Percentiles rank a stretch among this genome's conserved stretches.
Conservation (phyloP, 2,888 invertebrate genomes). For the Hedychridium roseum region DNA sequence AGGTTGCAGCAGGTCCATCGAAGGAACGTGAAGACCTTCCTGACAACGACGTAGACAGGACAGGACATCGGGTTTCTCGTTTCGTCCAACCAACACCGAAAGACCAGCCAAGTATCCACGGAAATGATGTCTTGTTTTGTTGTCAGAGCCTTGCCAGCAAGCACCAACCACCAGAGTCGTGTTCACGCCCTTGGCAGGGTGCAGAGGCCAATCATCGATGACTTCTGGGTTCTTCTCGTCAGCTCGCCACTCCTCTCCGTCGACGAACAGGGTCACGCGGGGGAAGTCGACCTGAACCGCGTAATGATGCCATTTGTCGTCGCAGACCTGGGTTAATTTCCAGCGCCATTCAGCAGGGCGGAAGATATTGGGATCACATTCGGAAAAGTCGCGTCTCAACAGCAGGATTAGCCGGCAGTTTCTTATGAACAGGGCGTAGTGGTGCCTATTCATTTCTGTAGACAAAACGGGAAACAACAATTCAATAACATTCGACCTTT, state of each 20-base stretch:
- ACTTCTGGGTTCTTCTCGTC: conserved; percentile 90
- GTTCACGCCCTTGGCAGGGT: conserved; percentile 92
- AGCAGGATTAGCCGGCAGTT: conserved; percentile 96
- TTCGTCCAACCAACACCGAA: conserved; percentile 78
- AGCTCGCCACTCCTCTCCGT: conserved; percentile 77
- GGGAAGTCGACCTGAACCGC: conserved; percentile 93
- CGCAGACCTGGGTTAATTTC: conserved; percentile 95
- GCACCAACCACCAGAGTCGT: conserved; percentile 95
- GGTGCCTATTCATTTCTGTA: conserved; percentile 98
- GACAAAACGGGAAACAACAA: conserved; percentile 32
- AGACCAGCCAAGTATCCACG: conserved; percentile 89
- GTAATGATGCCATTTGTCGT: conserved; percentile 99
- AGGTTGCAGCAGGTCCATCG: conserved; percentile 77
- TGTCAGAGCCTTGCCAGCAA: conserved; percentile 96
- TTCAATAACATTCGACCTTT: no score
- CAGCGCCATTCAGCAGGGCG: conserved; percentile 99
- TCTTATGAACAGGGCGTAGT: conserved; percentile 95
- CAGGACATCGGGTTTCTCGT: conserved; percentile 78
- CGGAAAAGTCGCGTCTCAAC: conserved; percentile 88
- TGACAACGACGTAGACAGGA: conserved; percentile 84
- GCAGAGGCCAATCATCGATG: conserved; percentile 98
- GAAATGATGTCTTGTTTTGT: conserved; percentile 89
- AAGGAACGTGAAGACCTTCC: conserved; percentile 73
- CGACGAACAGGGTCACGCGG: conserved; percentile 86
- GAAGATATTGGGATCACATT: conserved; percentile 92